Conservation (phyloP, 1,140 invertebrate genomes). For the Maconellicoccus hirsutus region DNA sequence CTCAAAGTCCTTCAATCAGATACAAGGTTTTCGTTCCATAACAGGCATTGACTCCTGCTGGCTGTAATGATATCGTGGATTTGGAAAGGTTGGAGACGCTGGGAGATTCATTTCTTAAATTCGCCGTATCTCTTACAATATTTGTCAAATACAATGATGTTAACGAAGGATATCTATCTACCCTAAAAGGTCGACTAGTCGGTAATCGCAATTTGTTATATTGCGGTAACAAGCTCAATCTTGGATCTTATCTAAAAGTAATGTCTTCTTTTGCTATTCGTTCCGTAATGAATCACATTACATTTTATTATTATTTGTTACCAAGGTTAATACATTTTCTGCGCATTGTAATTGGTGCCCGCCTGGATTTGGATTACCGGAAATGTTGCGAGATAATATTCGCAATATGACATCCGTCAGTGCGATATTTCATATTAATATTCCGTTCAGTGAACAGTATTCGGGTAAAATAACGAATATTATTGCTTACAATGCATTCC, state of each 20-base stretch:
- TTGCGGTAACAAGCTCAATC: conserved; percentile 40
- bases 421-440: too few relatives aligned
- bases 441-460: too few relatives aligned
- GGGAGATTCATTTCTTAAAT: conserved; percentile 82
- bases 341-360: not conserved
- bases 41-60: conserved; percentile 56
- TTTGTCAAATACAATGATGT: conserved; percentile 52
- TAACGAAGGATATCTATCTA: conserved; percentile 65
- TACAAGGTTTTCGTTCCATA: conserved; percentile 30
- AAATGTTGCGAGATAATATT: not conserved
- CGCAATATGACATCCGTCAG: too few relatives aligned
- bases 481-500: too few relatives aligned
- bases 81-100: conserved; percentile 73
- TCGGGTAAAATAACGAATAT: too few relatives aligned
- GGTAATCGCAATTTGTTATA: conserved; percentile 71
- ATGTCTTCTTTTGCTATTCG: not conserved
- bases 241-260: not conserved
- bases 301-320: not conserved
- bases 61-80: conserved; percentile 63
- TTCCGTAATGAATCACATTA: too few relatives aligned
- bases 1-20: not conserved
- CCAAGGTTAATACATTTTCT: not conserved
- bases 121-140: conserved; percentile 56
- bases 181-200: conserved; percentile 59
- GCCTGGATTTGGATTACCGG: not conserved